These are phyloP conservation scores for Diadema setosum DNA, from an alignment of 35 echinoderm and acorn worm genomes.

Conservation along the genomic window DNA sequence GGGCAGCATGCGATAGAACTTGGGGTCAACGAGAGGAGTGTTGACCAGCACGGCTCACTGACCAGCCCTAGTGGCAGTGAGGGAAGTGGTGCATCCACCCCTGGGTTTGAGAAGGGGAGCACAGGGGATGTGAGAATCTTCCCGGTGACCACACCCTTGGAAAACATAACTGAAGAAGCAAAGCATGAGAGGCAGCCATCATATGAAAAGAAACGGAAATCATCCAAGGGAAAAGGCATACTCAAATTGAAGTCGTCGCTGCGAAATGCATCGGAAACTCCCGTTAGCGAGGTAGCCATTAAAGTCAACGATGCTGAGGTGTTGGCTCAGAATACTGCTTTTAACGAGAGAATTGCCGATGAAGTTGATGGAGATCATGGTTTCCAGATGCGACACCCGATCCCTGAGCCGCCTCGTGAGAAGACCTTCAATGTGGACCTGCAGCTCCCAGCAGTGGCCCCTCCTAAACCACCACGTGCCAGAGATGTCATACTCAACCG, in stretches of 20 bases:
- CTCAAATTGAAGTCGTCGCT: conserved; percentile 32
- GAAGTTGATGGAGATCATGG: neutral
- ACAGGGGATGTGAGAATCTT: neutral
- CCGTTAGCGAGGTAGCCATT: conserved; percentile 32
- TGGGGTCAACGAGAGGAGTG: conserved; percentile 4
- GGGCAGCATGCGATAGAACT: neutral
- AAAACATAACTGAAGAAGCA: conserved; percentile 39
- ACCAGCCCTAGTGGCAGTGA: neutral
- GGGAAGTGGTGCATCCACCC: neutral
- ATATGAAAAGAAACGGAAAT: conserved; percentile 27
- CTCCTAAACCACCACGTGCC: conserved; percentile 74
- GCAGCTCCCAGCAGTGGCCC: conserved; percentile 57
- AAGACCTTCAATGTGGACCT: conserved; percentile 76
- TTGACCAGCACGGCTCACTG: neutral
- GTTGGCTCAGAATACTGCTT: conserved; percentile 61
- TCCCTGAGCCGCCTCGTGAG: conserved; percentile 29
- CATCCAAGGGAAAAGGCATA: conserved; percentile 47
- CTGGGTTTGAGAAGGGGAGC: conserved; percentile 19
- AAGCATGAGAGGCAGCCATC: neutral
- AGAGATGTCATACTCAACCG: conserved; percentile 77
- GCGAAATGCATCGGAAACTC: neutral
- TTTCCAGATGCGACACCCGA: conserved; percentile 7
- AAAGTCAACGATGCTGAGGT: conserved; percentile 58
- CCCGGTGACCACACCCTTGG: neutral
- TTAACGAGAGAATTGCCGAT: conserved; percentile 75